Evolutionary conservation across 2,797 vertebrate genomes (phyloP).

Genomic region (Betta splendens): DNA sequence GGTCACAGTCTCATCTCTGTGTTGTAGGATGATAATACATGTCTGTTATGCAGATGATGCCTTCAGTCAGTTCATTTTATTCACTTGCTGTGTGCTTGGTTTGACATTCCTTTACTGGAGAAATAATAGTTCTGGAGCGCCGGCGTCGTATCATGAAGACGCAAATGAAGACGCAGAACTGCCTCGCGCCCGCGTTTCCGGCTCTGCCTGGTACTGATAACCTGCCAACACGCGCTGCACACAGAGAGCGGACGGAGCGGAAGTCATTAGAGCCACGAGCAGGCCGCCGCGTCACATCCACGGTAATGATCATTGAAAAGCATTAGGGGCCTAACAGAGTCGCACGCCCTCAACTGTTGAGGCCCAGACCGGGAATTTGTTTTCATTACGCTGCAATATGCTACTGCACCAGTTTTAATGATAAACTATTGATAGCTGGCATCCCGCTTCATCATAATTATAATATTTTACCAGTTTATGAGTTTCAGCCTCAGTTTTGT

Average conservation of each 20-base stretch:
- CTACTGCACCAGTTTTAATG: conserved; percentile 18
- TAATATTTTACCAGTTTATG: conserved; percentile 21
- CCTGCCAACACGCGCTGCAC: conserved; percentile 12
- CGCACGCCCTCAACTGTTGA: conserved; percentile 6
- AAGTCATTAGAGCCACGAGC: conserved; percentile 55
- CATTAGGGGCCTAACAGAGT: conserved; percentile 41
- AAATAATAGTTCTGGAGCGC: no score
- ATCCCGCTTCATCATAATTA: conserved; percentile 29
- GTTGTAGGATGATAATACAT: no score
- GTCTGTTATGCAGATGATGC: no score
- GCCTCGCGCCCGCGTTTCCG: no score
- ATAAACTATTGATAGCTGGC: conserved; percentile 9
- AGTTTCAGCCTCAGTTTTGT: conserved; percentile 5
- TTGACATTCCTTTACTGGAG: no score
- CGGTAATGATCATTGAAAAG: conserved; percentile 51
- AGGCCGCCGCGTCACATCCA: conserved; percentile 36
- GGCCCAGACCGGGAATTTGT: not conserved
- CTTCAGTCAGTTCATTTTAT: no score
- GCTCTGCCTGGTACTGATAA: not conserved
- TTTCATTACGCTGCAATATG: conserved; percentile 5
- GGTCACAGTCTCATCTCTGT: no score
- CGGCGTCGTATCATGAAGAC: no score
- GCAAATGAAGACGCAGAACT: no score
- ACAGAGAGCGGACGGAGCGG: conserved; percentile 13
- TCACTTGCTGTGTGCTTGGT: no score